Conservation (phyloP, 2,797 vertebrate species). For the Monodelphis domestica region DNA sequence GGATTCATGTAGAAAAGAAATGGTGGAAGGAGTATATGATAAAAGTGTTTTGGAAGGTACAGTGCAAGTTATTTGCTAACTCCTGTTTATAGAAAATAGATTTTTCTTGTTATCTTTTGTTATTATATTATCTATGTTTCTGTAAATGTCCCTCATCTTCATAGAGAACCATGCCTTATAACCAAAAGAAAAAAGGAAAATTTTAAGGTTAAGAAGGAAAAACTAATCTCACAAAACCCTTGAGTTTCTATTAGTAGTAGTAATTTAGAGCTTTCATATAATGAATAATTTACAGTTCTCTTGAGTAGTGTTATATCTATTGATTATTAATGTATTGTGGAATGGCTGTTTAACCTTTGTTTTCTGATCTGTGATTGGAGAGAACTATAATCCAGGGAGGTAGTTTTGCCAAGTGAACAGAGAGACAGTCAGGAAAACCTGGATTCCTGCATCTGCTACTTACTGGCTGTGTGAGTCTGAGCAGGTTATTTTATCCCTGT, state of each 20-base stretch:
- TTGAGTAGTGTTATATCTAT: background rate
- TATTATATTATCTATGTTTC: background rate
- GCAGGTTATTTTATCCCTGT: background rate
- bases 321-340: background rate
- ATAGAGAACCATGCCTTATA: background rate
- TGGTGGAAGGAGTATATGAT: background rate
- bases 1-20: background rate
- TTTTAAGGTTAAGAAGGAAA: background rate
- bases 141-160: background rate
- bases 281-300: too few relatives aligned
- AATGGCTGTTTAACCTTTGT: background rate
- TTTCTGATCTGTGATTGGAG: background rate
- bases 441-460: background rate
- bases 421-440: background rate
- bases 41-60: background rate
- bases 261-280: background rate
- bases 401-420: background rate
- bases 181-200: background rate
- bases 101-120: background rate
- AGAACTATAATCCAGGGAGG: background rate
- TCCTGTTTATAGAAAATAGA: background rate
- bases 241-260: background rate
- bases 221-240: background rate
- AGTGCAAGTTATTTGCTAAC: background rate
- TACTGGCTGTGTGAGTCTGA: background rate